Base-by-base conservation (phyloP, 2,113 vertebrate genomes). In the Hassar affinis region DNA sequence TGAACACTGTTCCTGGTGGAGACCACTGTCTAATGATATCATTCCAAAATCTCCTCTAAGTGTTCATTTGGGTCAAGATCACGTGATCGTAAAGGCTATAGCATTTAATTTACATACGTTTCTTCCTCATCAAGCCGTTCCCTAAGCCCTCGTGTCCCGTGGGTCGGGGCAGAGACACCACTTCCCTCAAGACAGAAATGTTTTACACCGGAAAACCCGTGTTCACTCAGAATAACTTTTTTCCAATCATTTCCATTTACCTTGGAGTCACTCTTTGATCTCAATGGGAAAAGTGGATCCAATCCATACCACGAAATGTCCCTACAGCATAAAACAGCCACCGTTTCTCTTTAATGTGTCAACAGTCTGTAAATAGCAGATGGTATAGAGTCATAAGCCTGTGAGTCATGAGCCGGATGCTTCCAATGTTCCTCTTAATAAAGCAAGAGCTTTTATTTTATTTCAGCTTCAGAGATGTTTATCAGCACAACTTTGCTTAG, bases 401-500 rank as follows among this genome's bases (percentile, higher is more conserved):
- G 18, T 80, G 59, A 51, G 61, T 80, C 78, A 66, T 33, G 20
- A 35, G 61, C 61, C 78, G 1, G 25, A 42, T 38, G 35, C 54
- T 33, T 81, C 51, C 52, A 74, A 3, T 72, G n/a, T 74, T 59
- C 38, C 17, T 71, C 35, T 75, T 30, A 49, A 25, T 61, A 51
- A 62, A 81, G 20, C 56, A 25, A n/a, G 81, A 66, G 45, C 57
- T 66, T 30, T n/a, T 49, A 20, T 38, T 22, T 30, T 56, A 17
- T 69, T 57, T 81, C 25, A 45, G 22, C 35, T 71, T 81, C 49
- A 71, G 51, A 35, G 20, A n/a, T 77, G 72, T 83, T 83, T 83
- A 61, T 77, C 71, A 52, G 72, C 57, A 77, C 47, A 66, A 77
- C 30, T 8, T 57, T 30, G 52, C n/a, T 51, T 20, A 59, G 68